Evolutionary conservation across 2,797 vertebrate genomes (phyloP).

Genomic region (Anomalospiza imberbis): DNA sequence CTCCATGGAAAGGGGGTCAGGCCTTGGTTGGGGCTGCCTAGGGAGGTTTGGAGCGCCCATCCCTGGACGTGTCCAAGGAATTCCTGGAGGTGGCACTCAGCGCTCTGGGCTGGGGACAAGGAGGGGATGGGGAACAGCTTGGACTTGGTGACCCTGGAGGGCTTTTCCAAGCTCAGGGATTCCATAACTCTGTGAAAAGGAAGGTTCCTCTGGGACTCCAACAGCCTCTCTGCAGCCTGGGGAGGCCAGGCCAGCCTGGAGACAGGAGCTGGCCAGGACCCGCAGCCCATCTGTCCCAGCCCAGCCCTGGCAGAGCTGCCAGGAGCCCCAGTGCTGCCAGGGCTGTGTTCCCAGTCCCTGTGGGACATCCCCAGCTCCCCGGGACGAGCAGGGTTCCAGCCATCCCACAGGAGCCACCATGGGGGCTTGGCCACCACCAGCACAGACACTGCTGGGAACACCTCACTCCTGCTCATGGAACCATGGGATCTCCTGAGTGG

Average conservation of each 20-base stretch:
- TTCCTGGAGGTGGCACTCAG: background rate
- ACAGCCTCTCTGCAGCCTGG: background rate
- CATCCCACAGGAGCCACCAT: background rate
- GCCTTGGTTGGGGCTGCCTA: background rate
- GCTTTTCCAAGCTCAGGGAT: background rate
- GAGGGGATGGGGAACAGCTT: rapidly evolving
- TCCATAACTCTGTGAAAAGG: background rate
- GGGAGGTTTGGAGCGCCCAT: background rate
- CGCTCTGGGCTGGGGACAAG: background rate
- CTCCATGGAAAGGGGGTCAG: background rate
- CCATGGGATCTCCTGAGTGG: background rate
- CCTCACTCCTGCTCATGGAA: background rate
- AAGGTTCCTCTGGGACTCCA: background rate
- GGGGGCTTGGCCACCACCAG: background rate
- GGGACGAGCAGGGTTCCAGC: rapidly evolving
- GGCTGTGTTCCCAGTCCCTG: background rate
- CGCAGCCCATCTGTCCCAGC: background rate
- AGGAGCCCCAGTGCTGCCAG: background rate
- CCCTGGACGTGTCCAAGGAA: background rate
- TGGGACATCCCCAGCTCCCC: background rate
- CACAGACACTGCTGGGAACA: background rate
- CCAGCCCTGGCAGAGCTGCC: background rate
- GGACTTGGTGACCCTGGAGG: background rate
- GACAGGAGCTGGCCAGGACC: background rate
- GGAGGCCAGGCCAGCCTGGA: background rate